Evolutionary conservation across 2,888 invertebrate genomes (phyloP).

Genomic region (Drosophila emarginata): DNA sequence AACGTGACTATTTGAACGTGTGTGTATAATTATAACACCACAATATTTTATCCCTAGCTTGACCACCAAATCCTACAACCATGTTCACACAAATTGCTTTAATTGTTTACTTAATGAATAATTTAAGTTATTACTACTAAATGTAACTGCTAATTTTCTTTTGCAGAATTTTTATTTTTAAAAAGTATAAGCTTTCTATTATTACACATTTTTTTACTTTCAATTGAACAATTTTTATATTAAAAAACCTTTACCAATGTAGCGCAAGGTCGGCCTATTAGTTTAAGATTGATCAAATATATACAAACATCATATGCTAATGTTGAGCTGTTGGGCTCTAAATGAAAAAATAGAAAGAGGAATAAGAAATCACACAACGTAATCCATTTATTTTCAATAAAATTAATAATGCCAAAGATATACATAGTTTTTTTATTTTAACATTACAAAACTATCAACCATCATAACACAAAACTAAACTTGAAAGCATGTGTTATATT

Average conservation of each 20-base stretch:
- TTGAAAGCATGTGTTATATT: too few species aligned
- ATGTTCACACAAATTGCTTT: too few species aligned
- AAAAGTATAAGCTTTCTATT: background rate
- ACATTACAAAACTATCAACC: too few species aligned
- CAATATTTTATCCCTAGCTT: too few species aligned
- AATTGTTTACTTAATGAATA: too few species aligned
- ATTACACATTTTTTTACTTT: background rate
- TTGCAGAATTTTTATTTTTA: background rate
- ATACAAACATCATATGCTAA: constrained; percentile 58
- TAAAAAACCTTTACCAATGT: constrained; percentile 37
- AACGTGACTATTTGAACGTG: too few species aligned
- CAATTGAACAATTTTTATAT: constrained; percentile 19
- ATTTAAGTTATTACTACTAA: too few species aligned
- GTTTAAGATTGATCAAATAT: constrained; percentile 53
- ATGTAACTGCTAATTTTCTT: background rate
- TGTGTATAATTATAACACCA: too few species aligned
- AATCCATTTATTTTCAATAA: constrained; percentile 76
- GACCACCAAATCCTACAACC: too few species aligned
- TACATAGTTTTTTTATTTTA: constrained; percentile 23
- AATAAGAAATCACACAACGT: constrained; percentile 50
- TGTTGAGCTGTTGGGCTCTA: constrained; percentile 36
- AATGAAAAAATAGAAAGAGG: constrained; percentile 16
- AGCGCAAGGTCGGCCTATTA: constrained; percentile 65
- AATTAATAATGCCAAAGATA: constrained; percentile 74
- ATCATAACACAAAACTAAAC: too few species aligned